Evolutionary conservation across 2,888 invertebrate genomes (phyloP), one percentile per base, ranked within the genome.

Genomic region (Harmothoe impar): DNA sequence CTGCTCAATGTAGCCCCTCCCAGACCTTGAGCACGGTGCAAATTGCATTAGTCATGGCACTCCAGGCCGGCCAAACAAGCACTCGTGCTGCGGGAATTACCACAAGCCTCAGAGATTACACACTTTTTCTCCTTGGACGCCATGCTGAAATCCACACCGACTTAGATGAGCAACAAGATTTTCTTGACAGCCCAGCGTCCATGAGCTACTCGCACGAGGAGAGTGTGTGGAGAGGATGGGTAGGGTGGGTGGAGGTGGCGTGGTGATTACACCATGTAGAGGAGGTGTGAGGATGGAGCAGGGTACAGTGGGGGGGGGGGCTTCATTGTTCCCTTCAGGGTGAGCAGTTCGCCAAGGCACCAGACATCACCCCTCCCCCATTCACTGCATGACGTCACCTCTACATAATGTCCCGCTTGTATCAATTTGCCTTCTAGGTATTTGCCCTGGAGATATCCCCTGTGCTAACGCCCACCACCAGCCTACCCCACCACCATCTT

Each of bases 151-250:
- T 81, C 81, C 81, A 81, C 81, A 81, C 81, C 33, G 81, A 81
- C 81, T 81, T 81, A 81, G 81, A 81, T 81, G 81, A 81, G 81
- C 81, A 43, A 43, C 81, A 81, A 81, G 81, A 81, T 81, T 81
- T 81, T 72, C 72, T 72, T 72, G 72, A 72, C 81, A 23, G n/a
- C 81, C 81, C 20, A 15, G 15, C 43, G 15, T 29, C 29, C 72
- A 20, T 62, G 62, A 20, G 15, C 7, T n/a, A 62, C 29, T 77
- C 31, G 5, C 77, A 77, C 0, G 25, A 17, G 31, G 77, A 31
- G 77, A 17, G 31, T 5, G 20, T 25, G 77, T 29, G 29, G 77
- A 25, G 77, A 31, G 29, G 10, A 43, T 43, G 77, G 77, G 77
- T 25, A n/a, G n/a, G n/a, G n/a, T n/a, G n/a, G n/a, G 77, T 62